Evolutionary conservation across 2,113 vertebrate species (phyloP), one percentile per base, ranked within the genome.

Genomic region (Haemorhous mexicanus): DNA sequence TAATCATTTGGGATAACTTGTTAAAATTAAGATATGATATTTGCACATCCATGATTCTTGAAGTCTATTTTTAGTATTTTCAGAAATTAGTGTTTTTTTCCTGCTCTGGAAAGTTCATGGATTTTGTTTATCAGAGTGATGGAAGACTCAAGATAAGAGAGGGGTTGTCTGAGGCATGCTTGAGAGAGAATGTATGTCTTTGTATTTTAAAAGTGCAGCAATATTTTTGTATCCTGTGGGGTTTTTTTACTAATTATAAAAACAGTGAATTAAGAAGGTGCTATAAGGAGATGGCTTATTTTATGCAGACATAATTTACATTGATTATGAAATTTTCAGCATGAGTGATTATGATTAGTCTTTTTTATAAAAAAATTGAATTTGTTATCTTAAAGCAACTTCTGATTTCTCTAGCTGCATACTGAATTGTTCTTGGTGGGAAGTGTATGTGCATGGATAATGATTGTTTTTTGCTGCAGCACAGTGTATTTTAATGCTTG

Each of bases 371-470:
- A 82, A 72, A 62, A 63, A 22, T 26, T 1, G 27, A 50, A 43
- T 83, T 46, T 27, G 23, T 43, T 73, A 17, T 73, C 28, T 73
- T 83, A 68, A 79, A 79, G 15, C 15, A 76, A 11, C 7, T 59
- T 84, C 49, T 83, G n/a, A 59, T 90, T 58, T 67, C 52, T 75
- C 16, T 72, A 47, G 24, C 28, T 66, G 37, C 11, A 10, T 69
- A 26, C 52, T 59, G 30, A 80, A 39, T 43, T 85, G 39, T 50
- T 78, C 43, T 43, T 46, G 13, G 27, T 33, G 11, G 61, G 43
- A 49, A 44, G 17, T 59, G 11, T 13, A 5, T 0, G 7, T 0
- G 1, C 0, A 0, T 50, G 26, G 30, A 35, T 61, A 62, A 33
- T 70, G 28, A 23, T 73, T 83, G 16, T 4, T 33, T 88, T 95